A percentile compares a stretch with the other conserved stretches of the same genome.
Evolutionary conservation across 1,140 invertebrate species (phyloP).

Genomic region (Hylaeus volcanicus): DNA sequence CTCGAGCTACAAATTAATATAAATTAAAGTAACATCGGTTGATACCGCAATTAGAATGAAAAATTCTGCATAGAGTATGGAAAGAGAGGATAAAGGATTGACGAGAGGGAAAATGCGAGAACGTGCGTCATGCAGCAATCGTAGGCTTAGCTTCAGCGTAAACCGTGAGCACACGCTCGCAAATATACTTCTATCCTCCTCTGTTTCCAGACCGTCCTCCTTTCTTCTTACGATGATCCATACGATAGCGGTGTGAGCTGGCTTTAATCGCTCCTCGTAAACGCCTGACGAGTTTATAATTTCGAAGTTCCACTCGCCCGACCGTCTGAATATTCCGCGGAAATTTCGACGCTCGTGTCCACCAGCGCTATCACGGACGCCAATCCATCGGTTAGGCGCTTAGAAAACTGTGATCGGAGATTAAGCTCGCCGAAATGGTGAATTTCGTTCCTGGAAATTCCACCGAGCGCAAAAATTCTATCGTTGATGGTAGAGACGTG

Average conservation of each 20-base stretch:
- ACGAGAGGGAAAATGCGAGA: constrained; percentile 33
- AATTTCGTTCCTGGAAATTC: neutral
- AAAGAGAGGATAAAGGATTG: neutral
- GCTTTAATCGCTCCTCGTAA: constrained; percentile 71
- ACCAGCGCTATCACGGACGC: constrained; percentile 11
- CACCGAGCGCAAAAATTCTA: neutral
- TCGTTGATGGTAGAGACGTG: neutral
- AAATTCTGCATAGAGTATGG: too few relatives aligned
- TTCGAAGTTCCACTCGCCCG: constrained; percentile 60
- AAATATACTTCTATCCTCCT: constrained; percentile 34
- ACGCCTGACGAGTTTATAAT: constrained; percentile 72
- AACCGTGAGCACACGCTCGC: constrained; percentile 52
- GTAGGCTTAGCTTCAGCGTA: constrained; percentile 65
- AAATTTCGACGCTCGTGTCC: constrained; percentile 56
- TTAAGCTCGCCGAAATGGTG: constrained; percentile 27
- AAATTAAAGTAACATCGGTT: too few relatives aligned
- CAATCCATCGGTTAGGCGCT: constrained; percentile 27
- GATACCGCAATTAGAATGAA: neutral
- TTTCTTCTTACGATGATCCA: constrained; percentile 61
- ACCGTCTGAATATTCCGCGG: constrained; percentile 55
- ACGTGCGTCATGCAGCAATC: constrained; percentile 66
- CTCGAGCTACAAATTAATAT: too few relatives aligned
- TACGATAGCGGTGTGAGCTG: constrained; percentile 47
- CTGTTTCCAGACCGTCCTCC: constrained; percentile 12
- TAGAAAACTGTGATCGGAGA: constrained; percentile 39